Base-by-base conservation (phyloP, 2,797 vertebrate genomes). In the Rhinichthys osculus region DNA sequence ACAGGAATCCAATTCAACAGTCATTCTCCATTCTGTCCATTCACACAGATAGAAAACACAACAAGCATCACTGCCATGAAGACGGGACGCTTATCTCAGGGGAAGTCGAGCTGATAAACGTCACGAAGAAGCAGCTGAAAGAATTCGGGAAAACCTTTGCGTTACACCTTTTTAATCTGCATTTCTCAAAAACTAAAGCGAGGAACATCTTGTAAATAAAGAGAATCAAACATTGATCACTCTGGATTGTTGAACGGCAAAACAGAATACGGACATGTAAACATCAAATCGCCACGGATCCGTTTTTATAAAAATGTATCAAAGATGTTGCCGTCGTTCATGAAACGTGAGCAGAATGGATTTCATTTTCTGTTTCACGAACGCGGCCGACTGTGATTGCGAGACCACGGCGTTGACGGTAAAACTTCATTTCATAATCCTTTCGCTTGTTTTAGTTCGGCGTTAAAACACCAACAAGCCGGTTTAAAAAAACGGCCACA, bases 11-110 rank as follows among this genome's bases (percentile, higher is more conserved):
- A 62, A 88, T 54, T 81, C 79, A 38, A 52, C 83, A 47, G 59
- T 54, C 84, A 9, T 16, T 67, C 44, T 80, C 21, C 38, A 54
- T 44, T 57, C 54, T 1, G 47, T 16, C 47, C 59, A 62, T 64
- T 64, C n/a, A 64, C 90, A 87, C 89, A 91, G 84, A 89, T 79
- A 69, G 44, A 81, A 77, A 74, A 35, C 62, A 69, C 3, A 16
- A 50, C 14, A 5, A 50, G 47, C 47, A 50, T 50, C 47, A 2
- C 47, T 16, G 14, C 47, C 47, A 17, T 50, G 47, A 50, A 50
- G 47, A 50, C 47, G 47, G 44, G 47, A 50, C n/a, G 57, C 71
- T 17, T 7, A 0, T 62, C 40, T 62, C 21, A 71, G 21, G 9
- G 33, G 17, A 54, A 78, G 62, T 59, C 73, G n/a, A 14, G 0